Evolutionary conservation across 2,797 vertebrate species (phyloP).

Genomic region (Eurystomus glaucurus): DNA sequence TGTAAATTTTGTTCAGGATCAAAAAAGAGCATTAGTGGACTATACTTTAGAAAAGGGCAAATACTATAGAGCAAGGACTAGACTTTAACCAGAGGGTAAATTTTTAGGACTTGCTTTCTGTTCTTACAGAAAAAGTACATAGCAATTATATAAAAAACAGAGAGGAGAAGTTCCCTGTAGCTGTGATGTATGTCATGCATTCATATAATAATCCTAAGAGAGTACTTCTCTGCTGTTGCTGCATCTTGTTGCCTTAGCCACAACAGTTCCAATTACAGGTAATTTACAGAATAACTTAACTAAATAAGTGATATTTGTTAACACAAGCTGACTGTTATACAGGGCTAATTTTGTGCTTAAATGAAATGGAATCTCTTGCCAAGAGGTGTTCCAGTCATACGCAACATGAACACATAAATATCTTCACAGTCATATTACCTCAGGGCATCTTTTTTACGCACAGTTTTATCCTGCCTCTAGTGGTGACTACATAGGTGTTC

Average conservation of each 20-base stretch:
- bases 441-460: not conserved
- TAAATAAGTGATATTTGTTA: slow-evolving; percentile 1
- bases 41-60: not conserved
- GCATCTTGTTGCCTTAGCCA: not conserved
- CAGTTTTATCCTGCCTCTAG: not conserved
- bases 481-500: rapidly evolving
- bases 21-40: not conserved
- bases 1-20: not conserved
- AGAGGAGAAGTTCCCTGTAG: not conserved
- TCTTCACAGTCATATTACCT: not conserved
- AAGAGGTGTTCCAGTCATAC: not conserved
- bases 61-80: not conserved
- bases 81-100: not conserved
- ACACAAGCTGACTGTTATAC: not conserved
- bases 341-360: not conserved
- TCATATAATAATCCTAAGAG: not conserved
- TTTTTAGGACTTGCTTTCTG: not conserved
- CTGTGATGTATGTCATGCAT: not conserved
- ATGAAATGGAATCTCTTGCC: not conserved
- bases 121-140: not conserved
- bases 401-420: not conserved
- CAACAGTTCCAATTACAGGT: not conserved
- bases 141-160: not conserved
- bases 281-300: slow-evolving; percentile 16
- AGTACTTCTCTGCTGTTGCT: not conserved